Evolutionary conservation across 1,140 invertebrate genomes (phyloP), one percentile per base, ranked within the genome.

Genomic region (Drosophila sucinea): DNA sequence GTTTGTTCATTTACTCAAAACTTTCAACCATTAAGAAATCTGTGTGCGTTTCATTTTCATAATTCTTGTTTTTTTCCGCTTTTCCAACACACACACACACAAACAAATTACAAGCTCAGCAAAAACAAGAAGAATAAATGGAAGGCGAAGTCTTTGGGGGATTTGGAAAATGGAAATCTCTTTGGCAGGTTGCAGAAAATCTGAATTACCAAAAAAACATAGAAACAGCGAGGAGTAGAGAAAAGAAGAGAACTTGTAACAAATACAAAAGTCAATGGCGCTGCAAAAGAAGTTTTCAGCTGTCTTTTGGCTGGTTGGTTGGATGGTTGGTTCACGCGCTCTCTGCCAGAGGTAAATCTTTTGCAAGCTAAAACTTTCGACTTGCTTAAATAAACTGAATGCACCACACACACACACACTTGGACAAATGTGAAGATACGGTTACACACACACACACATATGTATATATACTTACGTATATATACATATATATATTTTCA

Each of bases 231-330:
- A 41, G 40, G 2, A 47, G 23, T 25, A 25, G 23, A 47, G 44
- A 47, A 47, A 25, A 47, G 44, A 51, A 27, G 44, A 17, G 25
- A 51, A 78, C 57, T 80, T 89, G 84, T 81, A 89, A 87, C 84
- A 87, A 87, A 89, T 87, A 89, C 84, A 89, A 89, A 89, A 89
- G 84, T 89, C 84, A 89, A 89, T 87, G 84, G 84, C 79, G 84
- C 84, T 89, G 84, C 85, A 89, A 89, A 89, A 89, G 80, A 89
- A 89, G 80, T 89, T 89, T 89, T 84, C 67, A 79, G 77, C 82
- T 85, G 82, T 25, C 44, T 51, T 51, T 51, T 51, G 44, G 44
- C 44, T 51, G 44, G 44, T 51, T 47, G 44, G 44, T 47, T 51
- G 44, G 44, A 27, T 47, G 44, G 44, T 47, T 51, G 44, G 44